Conservation (phyloP, 2,797 vertebrate species). For the Menidia menidia region DNA sequence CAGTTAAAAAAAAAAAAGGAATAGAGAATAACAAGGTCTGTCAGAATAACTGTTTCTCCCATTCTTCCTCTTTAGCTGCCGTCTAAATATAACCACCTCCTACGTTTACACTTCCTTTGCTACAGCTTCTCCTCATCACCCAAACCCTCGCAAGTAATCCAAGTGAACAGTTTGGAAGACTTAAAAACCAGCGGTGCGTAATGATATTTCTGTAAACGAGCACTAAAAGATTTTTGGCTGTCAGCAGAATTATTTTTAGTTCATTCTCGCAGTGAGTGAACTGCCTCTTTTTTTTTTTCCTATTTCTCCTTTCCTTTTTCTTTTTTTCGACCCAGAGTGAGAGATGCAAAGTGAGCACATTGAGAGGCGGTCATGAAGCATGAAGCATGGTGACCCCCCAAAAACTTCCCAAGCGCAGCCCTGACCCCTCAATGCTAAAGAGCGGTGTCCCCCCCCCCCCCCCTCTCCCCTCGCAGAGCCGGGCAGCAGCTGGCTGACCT, state of each 20-base stretch:
- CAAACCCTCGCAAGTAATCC: background rate
- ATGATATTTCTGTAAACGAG: background rate
- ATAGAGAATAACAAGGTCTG: slow-evolving; percentile 63
- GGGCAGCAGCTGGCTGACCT: slow-evolving; percentile 92
- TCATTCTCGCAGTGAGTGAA: slow-evolving; percentile 3
- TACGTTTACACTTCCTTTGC: slow-evolving; percentile 52
- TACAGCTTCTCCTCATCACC: slow-evolving; percentile 4
- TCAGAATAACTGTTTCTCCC: slow-evolving; percentile 70
- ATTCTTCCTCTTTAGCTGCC: slow-evolving; percentile 67
- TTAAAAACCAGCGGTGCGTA: background rate
- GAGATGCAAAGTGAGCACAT: slow-evolving; percentile 52
- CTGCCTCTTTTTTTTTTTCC: slow-evolving; percentile 4
- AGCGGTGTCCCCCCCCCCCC: slow-evolving; percentile 37
- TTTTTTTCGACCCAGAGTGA: slow-evolving; percentile 4
- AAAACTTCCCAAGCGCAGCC: slow-evolving; percentile 47
- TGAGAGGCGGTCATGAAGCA: slow-evolving; percentile 71
- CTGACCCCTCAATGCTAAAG: slow-evolving; percentile 50
- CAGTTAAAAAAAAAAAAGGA: slow-evolving; percentile 61
- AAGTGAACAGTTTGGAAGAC: background rate
- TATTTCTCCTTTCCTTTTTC: slow-evolving; percentile 2
- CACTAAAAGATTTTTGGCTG: background rate
- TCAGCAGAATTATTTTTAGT: slow-evolving; percentile 12
- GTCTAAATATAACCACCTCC: slow-evolving; percentile 56
- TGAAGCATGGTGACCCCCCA: slow-evolving; percentile 78
- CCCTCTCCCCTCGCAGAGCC: slow-evolving; percentile 52